Conservation (phyloP, 1,140 invertebrate genomes). For the Forficula auricularia region DNA sequence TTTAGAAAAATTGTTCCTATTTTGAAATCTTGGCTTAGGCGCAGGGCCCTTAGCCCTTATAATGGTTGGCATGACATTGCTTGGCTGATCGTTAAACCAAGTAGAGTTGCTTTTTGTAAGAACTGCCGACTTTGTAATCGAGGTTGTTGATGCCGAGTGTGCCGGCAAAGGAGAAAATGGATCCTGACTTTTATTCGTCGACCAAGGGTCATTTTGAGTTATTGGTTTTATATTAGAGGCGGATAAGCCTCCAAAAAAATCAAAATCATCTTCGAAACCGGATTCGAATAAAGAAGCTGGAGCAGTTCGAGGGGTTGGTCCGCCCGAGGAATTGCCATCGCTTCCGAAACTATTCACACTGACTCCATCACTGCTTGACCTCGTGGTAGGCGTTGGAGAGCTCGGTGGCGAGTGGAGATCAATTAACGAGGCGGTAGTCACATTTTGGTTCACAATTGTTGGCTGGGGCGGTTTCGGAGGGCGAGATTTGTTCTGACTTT, state of each 20-base stretch:
- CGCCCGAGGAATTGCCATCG: conserved; percentile 50
- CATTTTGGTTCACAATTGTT: neutral
- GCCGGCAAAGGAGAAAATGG: conserved; percentile 27
- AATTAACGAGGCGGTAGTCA: conserved; percentile 25
- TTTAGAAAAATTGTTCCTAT: neutral
- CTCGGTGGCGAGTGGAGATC: conserved; percentile 46
- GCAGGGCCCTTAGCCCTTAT: conserved; percentile 29
- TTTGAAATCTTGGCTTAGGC: neutral
- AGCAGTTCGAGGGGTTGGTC: conserved; percentile 12
- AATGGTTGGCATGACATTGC: conserved; percentile 38
- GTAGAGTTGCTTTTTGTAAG: no score
- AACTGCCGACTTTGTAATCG: no score
- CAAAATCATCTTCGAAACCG: conserved; percentile 59
- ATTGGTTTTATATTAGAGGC: neutral
- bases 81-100: conserved; percentile 1
- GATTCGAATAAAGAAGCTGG: conserved; percentile 30
- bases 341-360: conserved; percentile 57
- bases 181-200: conserved; percentile 15
- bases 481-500: neutral
- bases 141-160: conserved; percentile 8
- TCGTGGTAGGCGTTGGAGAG: conserved; percentile 50
- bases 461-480: neutral
- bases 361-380: conserved; percentile 51
- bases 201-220: conserved; percentile 6
- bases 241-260: conserved; percentile 27